Evolutionary conservation across 2,888 invertebrate genomes (phyloP).

Genomic region (Adineta ricciae): DNA sequence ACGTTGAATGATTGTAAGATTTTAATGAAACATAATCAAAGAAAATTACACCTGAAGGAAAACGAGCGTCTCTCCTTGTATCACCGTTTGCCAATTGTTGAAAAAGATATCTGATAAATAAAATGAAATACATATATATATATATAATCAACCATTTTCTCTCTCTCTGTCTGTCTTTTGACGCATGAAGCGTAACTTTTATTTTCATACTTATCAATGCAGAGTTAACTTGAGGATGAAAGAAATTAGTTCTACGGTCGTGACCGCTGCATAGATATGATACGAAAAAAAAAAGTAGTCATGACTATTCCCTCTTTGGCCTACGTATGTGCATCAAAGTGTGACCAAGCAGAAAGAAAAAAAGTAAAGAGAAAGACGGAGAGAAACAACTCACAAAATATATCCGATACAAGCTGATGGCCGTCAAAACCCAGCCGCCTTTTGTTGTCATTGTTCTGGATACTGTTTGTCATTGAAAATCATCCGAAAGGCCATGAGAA

Average conservation of each 20-base stretch:
- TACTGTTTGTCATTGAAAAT: not conserved
- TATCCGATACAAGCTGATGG: not conserved
- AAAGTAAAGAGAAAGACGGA: not conserved
- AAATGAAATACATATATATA: too few relatives aligned
- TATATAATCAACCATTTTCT: not conserved
- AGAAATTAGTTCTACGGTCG: not conserved
- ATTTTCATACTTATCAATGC: not conserved
- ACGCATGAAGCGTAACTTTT: not conserved
- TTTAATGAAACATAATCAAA: not conserved
- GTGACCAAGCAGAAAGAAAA: not conserved
- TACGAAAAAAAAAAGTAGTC: not conserved
- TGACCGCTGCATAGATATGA: not conserved
- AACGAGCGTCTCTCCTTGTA: not conserved
- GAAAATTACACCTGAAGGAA: not conserved
- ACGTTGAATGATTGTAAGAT: not conserved
- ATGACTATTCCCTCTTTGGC: not conserved
- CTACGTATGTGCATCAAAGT: not conserved
- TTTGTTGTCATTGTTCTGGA: not conserved
- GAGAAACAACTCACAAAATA: not conserved
- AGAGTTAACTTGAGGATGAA: not conserved
- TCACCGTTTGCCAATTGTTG: not conserved
- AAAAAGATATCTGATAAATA: not conserved
- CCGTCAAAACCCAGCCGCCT: not conserved
- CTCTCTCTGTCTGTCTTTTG: not conserved
- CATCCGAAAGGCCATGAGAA: not conserved